Percentiles rank a stretch among this genome's conserved stretches.
These are phyloP conservation scores for Salvelinus alpinus DNA, from an alignment of 2,113 vertebrate species.

Conservation along the genomic window DNA sequence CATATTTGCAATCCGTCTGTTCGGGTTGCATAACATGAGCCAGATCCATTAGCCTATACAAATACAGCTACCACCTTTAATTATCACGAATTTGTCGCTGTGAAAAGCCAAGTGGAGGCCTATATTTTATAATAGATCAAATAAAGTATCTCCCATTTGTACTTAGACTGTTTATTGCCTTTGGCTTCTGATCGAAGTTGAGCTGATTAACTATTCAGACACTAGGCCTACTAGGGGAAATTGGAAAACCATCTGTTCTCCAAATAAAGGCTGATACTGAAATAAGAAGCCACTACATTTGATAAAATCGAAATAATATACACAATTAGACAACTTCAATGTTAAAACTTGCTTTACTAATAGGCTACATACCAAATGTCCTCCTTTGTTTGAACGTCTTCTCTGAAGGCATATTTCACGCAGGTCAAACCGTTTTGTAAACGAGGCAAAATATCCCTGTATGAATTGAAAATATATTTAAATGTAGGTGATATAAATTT, in stretches of 20 bases:
- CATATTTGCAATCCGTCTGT: background rate
- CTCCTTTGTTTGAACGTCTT: slow-evolving; percentile 97
- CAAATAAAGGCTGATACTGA: background rate
- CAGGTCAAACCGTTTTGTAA: slow-evolving; percentile 35
- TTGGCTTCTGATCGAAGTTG: background rate
- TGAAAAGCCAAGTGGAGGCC: background rate
- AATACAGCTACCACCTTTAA: background rate
- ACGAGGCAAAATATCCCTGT: slow-evolving; percentile 20
- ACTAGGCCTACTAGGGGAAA: background rate
- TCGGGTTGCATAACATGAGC: background rate
- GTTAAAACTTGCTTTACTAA: background rate
- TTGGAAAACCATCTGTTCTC: background rate
- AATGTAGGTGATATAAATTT: background rate
- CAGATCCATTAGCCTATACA: background rate
- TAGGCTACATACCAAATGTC: slow-evolving; percentile 81
- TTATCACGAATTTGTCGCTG: background rate
- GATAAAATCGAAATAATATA: background rate
- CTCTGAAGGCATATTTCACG: slow-evolving; percentile 86
- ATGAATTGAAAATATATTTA: background rate
- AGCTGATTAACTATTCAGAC: background rate
- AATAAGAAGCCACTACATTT: background rate
- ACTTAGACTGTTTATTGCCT: background rate
- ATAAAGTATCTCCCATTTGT: background rate
- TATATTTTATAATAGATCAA: background rate
- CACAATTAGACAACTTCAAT: background rate